A percentile compares a stretch with the other conserved stretches of the same genome.
Evolutionary conservation across 2,888 invertebrate genomes (phyloP).

Genomic region (Agriopis leucophaearia): DNA sequence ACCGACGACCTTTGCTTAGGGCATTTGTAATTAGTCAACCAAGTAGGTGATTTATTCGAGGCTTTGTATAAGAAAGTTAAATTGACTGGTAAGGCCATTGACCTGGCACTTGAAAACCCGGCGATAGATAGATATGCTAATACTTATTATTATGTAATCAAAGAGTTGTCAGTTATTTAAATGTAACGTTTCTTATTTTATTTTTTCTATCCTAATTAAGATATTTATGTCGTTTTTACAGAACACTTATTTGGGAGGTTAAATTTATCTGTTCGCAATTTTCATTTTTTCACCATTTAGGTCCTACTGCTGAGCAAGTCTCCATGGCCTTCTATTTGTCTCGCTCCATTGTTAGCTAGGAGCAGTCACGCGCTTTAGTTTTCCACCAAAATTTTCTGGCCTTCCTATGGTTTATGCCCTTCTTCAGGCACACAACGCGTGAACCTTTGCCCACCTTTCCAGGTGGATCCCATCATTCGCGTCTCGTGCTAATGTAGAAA

Average conservation of each 20-base stretch:
- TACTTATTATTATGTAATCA: no score
- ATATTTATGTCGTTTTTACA: neutral
- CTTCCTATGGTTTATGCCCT: no score
- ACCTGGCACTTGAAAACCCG: slow-evolving; percentile 7
- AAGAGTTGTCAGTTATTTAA: neutral
- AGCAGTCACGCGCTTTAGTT: no score
- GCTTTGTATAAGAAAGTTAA: slow-evolving; percentile 32
- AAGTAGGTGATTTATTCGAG: slow-evolving; percentile 33
- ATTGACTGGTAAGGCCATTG: slow-evolving; percentile 17
- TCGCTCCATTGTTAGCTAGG: no score
- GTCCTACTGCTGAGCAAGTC: no score
- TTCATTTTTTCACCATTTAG: no score
- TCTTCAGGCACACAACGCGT: no score
- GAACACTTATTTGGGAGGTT: neutral
- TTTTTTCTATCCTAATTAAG: neutral
- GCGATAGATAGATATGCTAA: slow-evolving; percentile 2
- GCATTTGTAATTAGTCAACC: slow-evolving; percentile 39
- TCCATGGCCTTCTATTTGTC: no score
- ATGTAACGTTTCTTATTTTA: neutral
- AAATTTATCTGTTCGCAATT: neutral
- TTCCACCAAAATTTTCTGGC: no score
- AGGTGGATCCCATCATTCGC: no score
- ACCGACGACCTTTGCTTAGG: slow-evolving; percentile 35
- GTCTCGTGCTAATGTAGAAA: neutral
- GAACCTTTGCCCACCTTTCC: no score